Evolutionary conservation across 2,797 vertebrate genomes (phyloP), one percentile per base, ranked within the genome.

Genomic region (Knipowitschia caucasica): DNA sequence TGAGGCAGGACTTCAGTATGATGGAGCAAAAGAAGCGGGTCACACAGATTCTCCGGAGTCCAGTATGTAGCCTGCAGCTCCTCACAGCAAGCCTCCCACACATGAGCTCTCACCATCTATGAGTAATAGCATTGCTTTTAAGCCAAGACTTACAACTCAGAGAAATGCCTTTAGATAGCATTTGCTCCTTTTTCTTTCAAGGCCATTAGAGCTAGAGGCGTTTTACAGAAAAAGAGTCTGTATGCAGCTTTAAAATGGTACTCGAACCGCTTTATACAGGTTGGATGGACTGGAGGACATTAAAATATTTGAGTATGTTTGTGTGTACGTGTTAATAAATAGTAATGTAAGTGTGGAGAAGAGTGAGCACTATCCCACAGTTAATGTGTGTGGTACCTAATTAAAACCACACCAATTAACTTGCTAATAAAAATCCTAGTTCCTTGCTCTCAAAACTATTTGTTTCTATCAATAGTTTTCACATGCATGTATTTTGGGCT

Each of bases 1-100:
- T 98, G 65, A 91, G 91, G 53, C 94, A 97, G 87, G 96, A 98
- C 81, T 96, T 97, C 89, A 98, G 91, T 43, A 95, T 98, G 94
- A 98, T 98, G 96, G 95, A 94, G 79, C 93, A 98, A 77, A 95
- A 93, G 87, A 98, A 97, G 79, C 90, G 95, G 62, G 95, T 98
- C 71, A 96, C 95, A 67, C 94, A 96, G 82, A 97, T 98, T 76
- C 89, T 98, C 39, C 94, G 94, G 81, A 98, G 95, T 85, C 95
- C 95, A 42, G 95, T 98, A 86, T 14, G 80, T 84, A 81, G 50
- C 72, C 55, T 0, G n/a, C 62, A 43, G 57, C 63, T 55, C 30
- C 2, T 1, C 50, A 47, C 50, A 47, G 63, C 50, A 57, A 24
- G 36, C 58, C 69, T 73, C 75, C 77, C 51, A 75, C 77, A 72